Conservation (phyloP, 1,140 invertebrate species). For the Drosophila sp. region DNA sequence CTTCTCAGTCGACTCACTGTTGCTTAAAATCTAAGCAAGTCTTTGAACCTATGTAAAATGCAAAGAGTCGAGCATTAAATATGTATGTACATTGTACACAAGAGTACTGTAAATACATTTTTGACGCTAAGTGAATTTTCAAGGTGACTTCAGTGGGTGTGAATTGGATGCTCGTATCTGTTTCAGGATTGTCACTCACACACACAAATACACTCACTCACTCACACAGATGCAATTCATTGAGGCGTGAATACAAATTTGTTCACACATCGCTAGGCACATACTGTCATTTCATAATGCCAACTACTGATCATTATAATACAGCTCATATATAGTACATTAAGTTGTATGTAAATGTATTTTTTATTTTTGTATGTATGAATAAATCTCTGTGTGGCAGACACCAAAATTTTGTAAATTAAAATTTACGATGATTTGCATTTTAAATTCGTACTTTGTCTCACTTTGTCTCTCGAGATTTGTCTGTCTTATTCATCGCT, state of each 20-base stretch:
- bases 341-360: slow-evolving; percentile 20
- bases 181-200: slow-evolving; percentile 24
- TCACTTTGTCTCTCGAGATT: neutral
- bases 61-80: slow-evolving; percentile 13
- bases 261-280: slow-evolving; percentile 65
- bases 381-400: slow-evolving; percentile 58
- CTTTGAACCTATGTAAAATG: slow-evolving; percentile 1
- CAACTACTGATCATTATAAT: slow-evolving; percentile 74
- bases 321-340: slow-evolving; percentile 12
- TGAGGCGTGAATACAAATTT: slow-evolving; percentile 72
- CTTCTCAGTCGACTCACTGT: neutral
- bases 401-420: slow-evolving; percentile 61
- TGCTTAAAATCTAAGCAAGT: slow-evolving; percentile 1
- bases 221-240: slow-evolving; percentile 47
- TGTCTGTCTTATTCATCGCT: slow-evolving; percentile 9
- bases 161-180: slow-evolving; percentile 24
- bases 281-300: slow-evolving; percentile 48
- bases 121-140: slow-evolving; percentile 50
- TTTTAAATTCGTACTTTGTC: slow-evolving; percentile 59
- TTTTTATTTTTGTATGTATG: no score
- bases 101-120: slow-evolving; percentile 33
- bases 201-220: neutral
- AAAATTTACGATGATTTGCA: slow-evolving; percentile 79
- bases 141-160: slow-evolving; percentile 59
- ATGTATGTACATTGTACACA: slow-evolving; percentile 28